Base-by-base conservation (phyloP, 2,797 vertebrate genomes). In the Pipistrellus pipistrellus region DNA sequence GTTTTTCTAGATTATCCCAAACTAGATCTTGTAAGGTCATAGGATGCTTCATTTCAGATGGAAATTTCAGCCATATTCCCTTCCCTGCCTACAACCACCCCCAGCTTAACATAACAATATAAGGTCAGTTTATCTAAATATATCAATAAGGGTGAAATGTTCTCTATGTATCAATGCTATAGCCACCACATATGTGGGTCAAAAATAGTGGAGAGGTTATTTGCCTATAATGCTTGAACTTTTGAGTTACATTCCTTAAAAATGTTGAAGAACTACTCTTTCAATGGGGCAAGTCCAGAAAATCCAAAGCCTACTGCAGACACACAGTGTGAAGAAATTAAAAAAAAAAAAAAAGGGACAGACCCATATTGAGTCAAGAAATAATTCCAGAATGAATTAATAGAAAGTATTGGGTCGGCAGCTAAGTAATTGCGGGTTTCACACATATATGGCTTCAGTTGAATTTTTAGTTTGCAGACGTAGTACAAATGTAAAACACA, bases 361-460 rank as follows among this genome's bases (percentile, higher is more conserved):
- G 35, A 32, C 64, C n/a, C 64, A 66, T n/a, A 85, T 0, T 21
- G 62, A 87, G 38, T 73, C 23, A 82, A 94, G 73, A 95, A 85
- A 53, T 53, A 72, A 94, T 93, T 96, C 76, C 55, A 90, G 85
- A 75, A 92, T 48, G 46, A 94, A 91, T 87, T 57, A 85, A 89
- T 32, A 25, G 35, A 68, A 94, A 87, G 62, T 25, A n/a, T n/a
- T n/a, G n/a, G n/a, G n/a, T n/a, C n/a, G n/a, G n/a, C n/a, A n/a
- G n/a, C n/a, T n/a, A n/a, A n/a, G n/a, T n/a, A n/a, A n/a, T n/a
- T n/a, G n/a, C n/a, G n/a, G n/a, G n/a, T n/a, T n/a, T n/a, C n/a
- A n/a, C n/a, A n/a, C n/a, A n/a, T n/a, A n/a, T n/a, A n/a, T n/a
- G n/a, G n/a, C n/a, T n/a, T n/a, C n/a, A n/a, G n/a, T n/a, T n/a